Percentiles rank a stretch among this genome's conserved stretches.
Evolutionary conservation across 1,140 invertebrate genomes (phyloP).

Genomic region (Radopholus similis): DNA sequence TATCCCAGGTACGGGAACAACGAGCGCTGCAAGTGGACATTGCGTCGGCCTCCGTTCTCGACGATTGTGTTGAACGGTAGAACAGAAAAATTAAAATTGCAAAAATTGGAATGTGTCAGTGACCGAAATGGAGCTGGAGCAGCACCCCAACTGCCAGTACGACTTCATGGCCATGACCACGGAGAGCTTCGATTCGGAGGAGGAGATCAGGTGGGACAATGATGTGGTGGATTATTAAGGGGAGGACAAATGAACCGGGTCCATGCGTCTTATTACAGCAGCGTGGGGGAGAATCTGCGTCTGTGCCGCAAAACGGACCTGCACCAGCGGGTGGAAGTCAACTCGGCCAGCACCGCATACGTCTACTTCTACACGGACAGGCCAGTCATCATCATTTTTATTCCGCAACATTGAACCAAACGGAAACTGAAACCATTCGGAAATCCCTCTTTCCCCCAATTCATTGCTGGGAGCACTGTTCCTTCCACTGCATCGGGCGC

Average conservation of each 20-base stretch:
- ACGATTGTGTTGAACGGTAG: constrained; percentile 42
- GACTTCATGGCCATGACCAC: constrained; percentile 43
- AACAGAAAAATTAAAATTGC: too few species aligned
- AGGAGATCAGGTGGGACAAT: constrained; percentile 15
- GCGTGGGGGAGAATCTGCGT: constrained; percentile 6
- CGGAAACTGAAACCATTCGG: too few species aligned
- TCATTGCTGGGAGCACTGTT: too few species aligned
- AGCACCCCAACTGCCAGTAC: constrained; percentile 38
- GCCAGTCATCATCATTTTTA: not conserved
- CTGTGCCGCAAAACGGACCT: constrained; percentile 33
- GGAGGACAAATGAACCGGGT: not conserved
- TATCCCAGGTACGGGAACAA: constrained; percentile 41
- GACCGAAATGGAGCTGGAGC: constrained; percentile 48
- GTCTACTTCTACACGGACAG: constrained; percentile 18
- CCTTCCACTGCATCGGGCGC: constrained; percentile 28
- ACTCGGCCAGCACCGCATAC: constrained; percentile 34
- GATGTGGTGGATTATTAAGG: not conserved
- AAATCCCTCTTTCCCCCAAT: too few species aligned
- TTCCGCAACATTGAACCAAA: too few species aligned
- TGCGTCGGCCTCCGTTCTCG: constrained; percentile 36
- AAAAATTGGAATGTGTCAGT: too few species aligned
- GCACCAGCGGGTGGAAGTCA: constrained; percentile 19
- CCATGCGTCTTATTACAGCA: constrained; percentile 5
- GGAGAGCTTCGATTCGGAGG: constrained; percentile 9
- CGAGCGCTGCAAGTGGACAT: constrained; percentile 45